Evolutionary conservation across 2,797 vertebrate genomes (phyloP).

Genomic region (Melanotaenia trifasciata): DNA sequence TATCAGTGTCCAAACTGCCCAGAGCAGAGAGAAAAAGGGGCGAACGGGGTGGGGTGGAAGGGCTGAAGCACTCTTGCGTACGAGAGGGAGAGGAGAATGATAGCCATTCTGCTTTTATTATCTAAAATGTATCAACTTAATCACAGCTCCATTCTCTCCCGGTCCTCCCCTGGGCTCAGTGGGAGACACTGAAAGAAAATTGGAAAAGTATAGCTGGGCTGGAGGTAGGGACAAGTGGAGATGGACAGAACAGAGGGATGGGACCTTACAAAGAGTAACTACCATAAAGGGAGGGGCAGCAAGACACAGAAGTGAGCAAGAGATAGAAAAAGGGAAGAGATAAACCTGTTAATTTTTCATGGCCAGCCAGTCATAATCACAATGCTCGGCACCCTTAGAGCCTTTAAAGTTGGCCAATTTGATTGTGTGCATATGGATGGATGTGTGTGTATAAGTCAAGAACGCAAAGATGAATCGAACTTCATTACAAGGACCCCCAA

Average conservation of each 20-base stretch:
- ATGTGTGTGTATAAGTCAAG: constrained; percentile 29
- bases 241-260: constrained; percentile 68
- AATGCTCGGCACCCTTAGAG: constrained; percentile 76
- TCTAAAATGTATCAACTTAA: constrained; percentile 84
- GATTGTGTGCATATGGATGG: constrained; percentile 38
- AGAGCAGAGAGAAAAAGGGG: constrained; percentile 57
- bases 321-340: constrained; percentile 65
- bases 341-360: constrained; percentile 88
- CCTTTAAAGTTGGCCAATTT: constrained; percentile 77
- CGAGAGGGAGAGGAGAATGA: constrained; percentile 71
- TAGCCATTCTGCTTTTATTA: constrained; percentile 81
- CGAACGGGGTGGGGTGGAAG: constrained; percentile 72
- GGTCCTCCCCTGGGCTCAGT: constrained; percentile 78
- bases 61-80: constrained; percentile 58
- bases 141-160: constrained; percentile 78
- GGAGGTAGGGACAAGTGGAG: constrained; percentile 73
- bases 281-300: constrained; percentile 66
- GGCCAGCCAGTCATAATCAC: constrained; percentile 82
- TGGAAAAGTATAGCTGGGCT: constrained; percentile 80
- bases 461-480: constrained; percentile 65
- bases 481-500: constrained; percentile 70
- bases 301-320: constrained; percentile 43
- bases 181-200: constrained; percentile 80
- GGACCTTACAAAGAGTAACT: constrained; percentile 58
- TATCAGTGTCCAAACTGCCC: constrained; percentile 78